Evolutionary conservation across 2,797 vertebrate genomes (phyloP).

Genomic region (Poecilia wingei): DNA sequence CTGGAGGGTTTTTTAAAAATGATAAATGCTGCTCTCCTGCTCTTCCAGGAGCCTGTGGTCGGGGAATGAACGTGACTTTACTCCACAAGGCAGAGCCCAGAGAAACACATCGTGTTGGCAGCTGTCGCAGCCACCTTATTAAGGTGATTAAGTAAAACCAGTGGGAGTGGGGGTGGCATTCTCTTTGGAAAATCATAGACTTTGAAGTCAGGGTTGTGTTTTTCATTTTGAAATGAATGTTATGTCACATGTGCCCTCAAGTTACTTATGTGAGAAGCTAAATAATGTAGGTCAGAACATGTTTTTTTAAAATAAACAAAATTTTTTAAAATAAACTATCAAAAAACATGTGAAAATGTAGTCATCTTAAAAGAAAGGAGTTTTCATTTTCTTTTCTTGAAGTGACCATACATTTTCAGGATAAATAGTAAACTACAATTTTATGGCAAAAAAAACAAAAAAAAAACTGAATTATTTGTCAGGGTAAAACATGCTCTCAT

Average conservation of each 20-base stretch:
- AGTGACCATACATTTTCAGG: not conserved
- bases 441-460: not conserved
- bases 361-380: not conserved
- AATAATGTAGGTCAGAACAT: slow-evolving; percentile 47
- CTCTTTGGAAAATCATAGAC: slow-evolving; percentile 41
- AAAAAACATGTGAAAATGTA: slow-evolving; percentile 26
- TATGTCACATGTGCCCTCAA: slow-evolving; percentile 44
- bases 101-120: slow-evolving; percentile 66
- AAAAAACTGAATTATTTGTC: not conserved
- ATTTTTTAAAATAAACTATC: slow-evolving; percentile 19
- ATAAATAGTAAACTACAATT: not conserved
- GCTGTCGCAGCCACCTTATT: slow-evolving; percentile 76
- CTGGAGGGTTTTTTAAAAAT: slow-evolving; percentile 59
- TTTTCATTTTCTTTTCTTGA: not conserved
- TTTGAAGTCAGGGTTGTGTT: slow-evolving; percentile 35
- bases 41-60: slow-evolving; percentile 59
- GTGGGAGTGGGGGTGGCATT: slow-evolving; percentile 40
- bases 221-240: slow-evolving; percentile 29
- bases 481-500: not conserved
- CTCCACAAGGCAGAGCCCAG: slow-evolving; percentile 55
- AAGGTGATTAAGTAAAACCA: slow-evolving; percentile 80
- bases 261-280: slow-evolving; percentile 23
- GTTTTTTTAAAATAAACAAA: slow-evolving; percentile 7
- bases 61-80: slow-evolving; percentile 64
- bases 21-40: slow-evolving; percentile 63